Conservation (phyloP, 2,888 invertebrate species). For the Macrophya annulata region DNA sequence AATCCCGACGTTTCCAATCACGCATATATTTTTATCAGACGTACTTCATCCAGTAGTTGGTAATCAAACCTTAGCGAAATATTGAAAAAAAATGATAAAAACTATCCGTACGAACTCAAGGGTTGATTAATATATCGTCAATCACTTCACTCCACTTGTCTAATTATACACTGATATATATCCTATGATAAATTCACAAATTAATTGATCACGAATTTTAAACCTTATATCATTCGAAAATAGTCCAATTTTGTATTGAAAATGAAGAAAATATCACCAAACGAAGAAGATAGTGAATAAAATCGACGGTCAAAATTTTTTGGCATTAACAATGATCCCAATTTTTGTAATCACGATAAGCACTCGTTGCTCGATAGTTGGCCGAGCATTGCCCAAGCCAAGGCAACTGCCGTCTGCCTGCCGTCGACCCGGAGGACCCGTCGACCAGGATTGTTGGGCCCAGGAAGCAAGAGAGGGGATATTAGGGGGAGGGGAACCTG, state of each 20-base stretch:
- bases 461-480: slow-evolving; percentile 51
- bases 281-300: background rate
- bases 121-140: background rate
- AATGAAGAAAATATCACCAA: background rate
- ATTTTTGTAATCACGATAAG: background rate
- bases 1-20: slow-evolving; percentile 33
- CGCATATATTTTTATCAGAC: background rate
- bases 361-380: background rate
- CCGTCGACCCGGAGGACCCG: slow-evolving; percentile 50
- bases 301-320: background rate
- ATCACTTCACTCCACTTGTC: slow-evolving; percentile 28
- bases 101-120: background rate
- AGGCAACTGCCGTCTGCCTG: slow-evolving; percentile 48
- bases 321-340: background rate
- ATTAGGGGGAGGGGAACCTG: slow-evolving; percentile 49
- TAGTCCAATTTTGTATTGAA: background rate
- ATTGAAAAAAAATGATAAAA: background rate
- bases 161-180: background rate
- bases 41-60: background rate
- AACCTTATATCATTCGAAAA: background rate
- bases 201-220: background rate
- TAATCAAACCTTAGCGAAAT: background rate
- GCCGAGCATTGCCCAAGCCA: slow-evolving; percentile 25
- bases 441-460: slow-evolving; percentile 50
- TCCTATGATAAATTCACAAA: slow-evolving; percentile 2